phyloP scores from a whole-genome alignment of 2,797 vertebrate genomes.

The Potorous gilbertii region DNA sequence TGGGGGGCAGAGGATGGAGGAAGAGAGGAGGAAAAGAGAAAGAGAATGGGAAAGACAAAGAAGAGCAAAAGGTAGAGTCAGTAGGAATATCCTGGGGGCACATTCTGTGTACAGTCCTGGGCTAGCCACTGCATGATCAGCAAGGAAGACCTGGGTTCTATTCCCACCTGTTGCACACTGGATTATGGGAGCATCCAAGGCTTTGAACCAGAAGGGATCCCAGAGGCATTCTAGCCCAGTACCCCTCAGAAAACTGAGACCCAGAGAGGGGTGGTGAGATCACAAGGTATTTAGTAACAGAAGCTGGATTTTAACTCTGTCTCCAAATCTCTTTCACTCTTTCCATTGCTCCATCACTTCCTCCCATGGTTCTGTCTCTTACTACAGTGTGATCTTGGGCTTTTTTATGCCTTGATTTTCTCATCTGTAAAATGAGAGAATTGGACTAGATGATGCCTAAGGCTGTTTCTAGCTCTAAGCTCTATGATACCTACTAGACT shows the following conservation, averaged over 20 bases:
- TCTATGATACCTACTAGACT: background rate
- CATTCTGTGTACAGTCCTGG: background rate
- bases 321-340: too few species aligned
- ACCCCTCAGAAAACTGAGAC: background rate
- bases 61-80: background rate
- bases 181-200: background rate
- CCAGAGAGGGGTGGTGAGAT: background rate
- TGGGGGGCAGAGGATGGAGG: background rate
- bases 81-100: background rate
- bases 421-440: background rate
- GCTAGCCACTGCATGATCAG: too few species aligned
- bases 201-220: background rate
- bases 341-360: too few species aligned
- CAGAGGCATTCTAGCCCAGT: background rate
- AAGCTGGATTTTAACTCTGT: background rate
- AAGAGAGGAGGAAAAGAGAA: too few species aligned
- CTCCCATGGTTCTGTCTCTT: background rate
- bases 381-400: background rate
- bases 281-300: background rate
- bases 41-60: background rate
- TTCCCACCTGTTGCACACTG: background rate
- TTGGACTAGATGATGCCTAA: background rate
- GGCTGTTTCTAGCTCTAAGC: background rate
- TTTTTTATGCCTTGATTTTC: too few species aligned
- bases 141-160: too few species aligned